Base-by-base conservation (phyloP, 1,140 invertebrate genomes). In the Magallana angulata region DNA sequence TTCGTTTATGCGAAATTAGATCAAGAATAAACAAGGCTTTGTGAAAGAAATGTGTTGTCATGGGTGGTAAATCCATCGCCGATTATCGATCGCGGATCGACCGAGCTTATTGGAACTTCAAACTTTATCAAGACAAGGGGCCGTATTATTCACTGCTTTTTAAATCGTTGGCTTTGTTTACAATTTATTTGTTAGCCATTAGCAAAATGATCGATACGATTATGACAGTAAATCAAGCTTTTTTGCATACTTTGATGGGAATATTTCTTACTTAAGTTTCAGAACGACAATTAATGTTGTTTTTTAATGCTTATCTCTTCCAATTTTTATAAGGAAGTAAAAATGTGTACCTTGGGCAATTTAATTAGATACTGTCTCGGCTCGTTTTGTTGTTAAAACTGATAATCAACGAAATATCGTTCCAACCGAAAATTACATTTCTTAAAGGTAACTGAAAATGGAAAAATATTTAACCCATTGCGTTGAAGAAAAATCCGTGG, bases 21-120 rank as follows among this genome's bases (percentile, higher is more conserved):
- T 58, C 48, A 82, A 82, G 57, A n/a, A 57, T 57, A 58, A 82
- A 82, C 81, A 82, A 16, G 81, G 57, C 57, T 82, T 58, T 82
- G 48, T 58, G 18, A 82, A n/a, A 24, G 57, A 57, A 57, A 82
- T 82, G 18, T 82, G 81, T 82, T 82, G 81, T 82, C 81, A 82
- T 82, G 81, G 81, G 57, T 82, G 48, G 81, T 82, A 82, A 82
- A 57, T 7, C 16, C 48, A 5, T n/a, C 14, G 48, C 24, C 12
- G 24, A 76, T 76, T 76, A 76, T 76, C 68, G 68, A 76, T 76
- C 68, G 24, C 7, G 18, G 24, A 76, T 76, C 24, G 24, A 9
- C 11, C 68, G 12, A 18, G 68, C 24, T 30, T 76, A 76, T 76
- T 76, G 36, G 24, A 76, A 48, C 24, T 76, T 76, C 68, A 30